Evolutionary conservation across 1,140 invertebrate genomes (phyloP), one percentile per base, ranked within the genome.

Genomic region (Steinernema khuongi): DNA sequence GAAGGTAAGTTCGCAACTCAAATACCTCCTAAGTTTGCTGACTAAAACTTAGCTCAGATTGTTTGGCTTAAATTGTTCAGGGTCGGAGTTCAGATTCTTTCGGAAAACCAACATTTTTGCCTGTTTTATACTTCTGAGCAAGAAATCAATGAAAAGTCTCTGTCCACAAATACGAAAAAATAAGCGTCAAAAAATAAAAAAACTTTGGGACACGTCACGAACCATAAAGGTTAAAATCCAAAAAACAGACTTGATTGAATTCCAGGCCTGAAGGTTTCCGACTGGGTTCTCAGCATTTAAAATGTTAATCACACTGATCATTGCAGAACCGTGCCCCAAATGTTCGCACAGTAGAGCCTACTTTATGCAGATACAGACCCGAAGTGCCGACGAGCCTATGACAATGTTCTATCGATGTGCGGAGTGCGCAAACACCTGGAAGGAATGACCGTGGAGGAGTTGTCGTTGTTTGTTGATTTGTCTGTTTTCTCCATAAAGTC

Each of bases 341-440:
- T 98, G 96, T 87, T 87, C 89, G n/a, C 91, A 96, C 85, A 88
- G 89, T 1, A 88, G 91, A 83, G 96, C 96, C 1, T 98, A 91
- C 86, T 98, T 97, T 79, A 93, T 96, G 91, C 94, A 99, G 88
- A 90, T 98, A 74, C 96, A 99, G 88, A 99, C 94, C 0, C 88
- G 96, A 67, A 97, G 94, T 43, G 96, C 96, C 70, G 96, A 99
- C 88, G 96, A 99, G 87, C 95, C 96, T 0, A 97, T 97, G 94
- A 99, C 96, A 26, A 96, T 92, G 22, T 98, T 99, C 85, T 99
- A 97, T 85, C 92, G 93, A 85, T 99, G 96, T 86, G 94, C 93
- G 83, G 87, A 90, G 78, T 99, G 96, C 89, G 91, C 90, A 67
- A 91, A 97, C 86, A 91, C 92, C 79, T 99, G 96, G 96, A 89